Percentiles rank a stretch among this genome's conserved stretches.
These are phyloP conservation scores for Tetragnatha versicolor DNA, from an alignment of 1,140 invertebrate species.

Conservation along the genomic window DNA sequence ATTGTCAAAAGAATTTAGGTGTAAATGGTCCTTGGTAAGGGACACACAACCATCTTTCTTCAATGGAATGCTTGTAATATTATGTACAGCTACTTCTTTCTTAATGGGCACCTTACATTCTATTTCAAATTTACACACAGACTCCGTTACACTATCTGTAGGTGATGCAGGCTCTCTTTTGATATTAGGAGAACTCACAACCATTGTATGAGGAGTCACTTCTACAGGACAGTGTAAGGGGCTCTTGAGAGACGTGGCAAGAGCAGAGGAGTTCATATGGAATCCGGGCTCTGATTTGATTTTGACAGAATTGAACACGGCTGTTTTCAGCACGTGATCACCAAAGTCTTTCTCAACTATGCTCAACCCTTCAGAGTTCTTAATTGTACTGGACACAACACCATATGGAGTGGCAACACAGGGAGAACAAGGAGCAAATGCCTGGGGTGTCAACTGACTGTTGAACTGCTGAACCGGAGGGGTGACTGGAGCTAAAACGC, in stretches of 20 bases:
- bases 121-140: constrained; percentile 32
- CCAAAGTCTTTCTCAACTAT: constrained; percentile 1
- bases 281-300: constrained; percentile 21
- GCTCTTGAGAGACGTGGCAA: constrained; percentile 37
- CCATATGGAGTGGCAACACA: not conserved
- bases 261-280: constrained; percentile 27
- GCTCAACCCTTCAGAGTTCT: not conserved
- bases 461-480: constrained; percentile 26
- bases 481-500: constrained; percentile 34
- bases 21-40: constrained; percentile 32
- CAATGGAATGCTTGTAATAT: constrained; percentile 32
- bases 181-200: constrained; percentile 29
- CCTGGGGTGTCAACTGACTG: not conserved
- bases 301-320: constrained; percentile 37
- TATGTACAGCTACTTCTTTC: constrained; percentile 14
- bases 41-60: constrained; percentile 3
- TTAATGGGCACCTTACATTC: constrained; percentile 29
- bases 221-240: constrained; percentile 29
- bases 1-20: constrained; percentile 29
- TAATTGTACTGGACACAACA: not conserved
- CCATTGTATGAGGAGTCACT: constrained; percentile 16
- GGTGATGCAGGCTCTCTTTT: constrained; percentile 44
- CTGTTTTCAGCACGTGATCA: not conserved
- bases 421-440: constrained; percentile 45
- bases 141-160: constrained; percentile 32